Percentiles rank a stretch among this genome's conserved stretches.
phyloP scores from a whole-genome alignment of 2,113 vertebrate genomes.

The Leuciscus idus region DNA sequence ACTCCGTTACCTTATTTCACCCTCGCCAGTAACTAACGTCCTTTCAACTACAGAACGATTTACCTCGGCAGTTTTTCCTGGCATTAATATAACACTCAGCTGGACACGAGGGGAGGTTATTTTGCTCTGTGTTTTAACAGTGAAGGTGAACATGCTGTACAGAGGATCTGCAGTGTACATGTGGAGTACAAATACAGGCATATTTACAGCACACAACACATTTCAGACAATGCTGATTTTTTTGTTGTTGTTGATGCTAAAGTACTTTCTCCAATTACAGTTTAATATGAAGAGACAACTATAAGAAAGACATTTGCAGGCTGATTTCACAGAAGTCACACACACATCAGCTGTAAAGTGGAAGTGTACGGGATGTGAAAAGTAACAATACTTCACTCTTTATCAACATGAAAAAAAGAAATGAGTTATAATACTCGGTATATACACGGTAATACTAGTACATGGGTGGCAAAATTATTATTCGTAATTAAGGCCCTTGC shows the following conservation, averaged over 20 bases:
- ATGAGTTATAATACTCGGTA: not conserved
- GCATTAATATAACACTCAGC: slow-evolving; percentile 39
- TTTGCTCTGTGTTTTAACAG: slow-evolving; percentile 24
- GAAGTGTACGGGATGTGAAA: not conserved
- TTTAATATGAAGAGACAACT: slow-evolving; percentile 15
- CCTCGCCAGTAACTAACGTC: not conserved
- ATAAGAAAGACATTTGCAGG: not conserved
- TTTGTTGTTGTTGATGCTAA: not conserved
- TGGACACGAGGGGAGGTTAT: slow-evolving; percentile 27
- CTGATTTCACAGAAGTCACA: not conserved
- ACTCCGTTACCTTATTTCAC: slow-evolving; percentile 20
- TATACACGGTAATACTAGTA: not conserved
- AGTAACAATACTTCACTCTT: not conserved
- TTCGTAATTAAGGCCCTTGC: not conserved
- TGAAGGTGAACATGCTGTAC: slow-evolving; percentile 33
- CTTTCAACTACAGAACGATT: slow-evolving; percentile 24
- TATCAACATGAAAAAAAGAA: not conserved
- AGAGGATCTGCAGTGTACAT: slow-evolving; percentile 17
- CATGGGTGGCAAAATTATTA: not conserved
- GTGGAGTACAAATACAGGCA: not conserved
- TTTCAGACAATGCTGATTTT: not conserved
- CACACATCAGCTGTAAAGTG: not conserved
- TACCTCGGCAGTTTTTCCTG: slow-evolving; percentile 30
- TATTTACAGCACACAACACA: not conserved
- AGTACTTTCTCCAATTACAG: not conserved